phyloP scores from a whole-genome alignment of 2,888 invertebrate genomes.

The Desoria tigrina region DNA sequence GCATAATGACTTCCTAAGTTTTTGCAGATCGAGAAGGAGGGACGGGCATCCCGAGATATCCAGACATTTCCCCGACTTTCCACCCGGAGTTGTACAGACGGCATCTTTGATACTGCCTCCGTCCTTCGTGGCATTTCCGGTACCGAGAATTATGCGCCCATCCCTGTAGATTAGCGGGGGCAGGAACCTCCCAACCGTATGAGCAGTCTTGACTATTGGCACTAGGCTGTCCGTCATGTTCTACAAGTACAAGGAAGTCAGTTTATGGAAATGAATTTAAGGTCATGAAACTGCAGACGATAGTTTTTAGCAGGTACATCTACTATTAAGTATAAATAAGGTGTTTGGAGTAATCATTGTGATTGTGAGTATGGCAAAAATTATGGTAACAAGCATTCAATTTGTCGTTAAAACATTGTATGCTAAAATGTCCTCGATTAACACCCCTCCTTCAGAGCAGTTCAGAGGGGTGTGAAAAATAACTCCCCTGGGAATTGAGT shows the following conservation, averaged over 20 bases:
- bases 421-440: too few relatives aligned
- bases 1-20: constrained; percentile 80
- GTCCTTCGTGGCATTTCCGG: constrained; percentile 51
- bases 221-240: constrained; percentile 80
- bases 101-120: constrained; percentile 51
- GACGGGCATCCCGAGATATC: constrained; percentile 87
- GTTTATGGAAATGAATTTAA: constrained; percentile 35
- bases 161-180: constrained; percentile 54
- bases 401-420: too few relatives aligned
- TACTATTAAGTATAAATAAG: not conserved
- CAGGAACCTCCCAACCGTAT: constrained; percentile 53
- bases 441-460: too few relatives aligned
- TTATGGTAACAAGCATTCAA: constrained; percentile 11
- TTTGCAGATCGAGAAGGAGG: constrained; percentile 75
- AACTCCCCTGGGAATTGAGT: too few relatives aligned
- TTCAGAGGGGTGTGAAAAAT: too few relatives aligned
- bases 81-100: constrained; percentile 64
- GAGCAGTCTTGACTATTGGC: constrained; percentile 64
- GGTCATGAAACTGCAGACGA: not conserved
- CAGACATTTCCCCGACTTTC: constrained; percentile 76
- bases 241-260: constrained; percentile 57
- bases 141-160: constrained; percentile 52
- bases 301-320: not conserved
- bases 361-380: not conserved
- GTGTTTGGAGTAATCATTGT: not conserved